A percentile compares a stretch with the other conserved stretches of the same genome.
Evolutionary conservation across 2,113 vertebrate species (phyloP).

Genomic region (Galbula dea): DNA sequence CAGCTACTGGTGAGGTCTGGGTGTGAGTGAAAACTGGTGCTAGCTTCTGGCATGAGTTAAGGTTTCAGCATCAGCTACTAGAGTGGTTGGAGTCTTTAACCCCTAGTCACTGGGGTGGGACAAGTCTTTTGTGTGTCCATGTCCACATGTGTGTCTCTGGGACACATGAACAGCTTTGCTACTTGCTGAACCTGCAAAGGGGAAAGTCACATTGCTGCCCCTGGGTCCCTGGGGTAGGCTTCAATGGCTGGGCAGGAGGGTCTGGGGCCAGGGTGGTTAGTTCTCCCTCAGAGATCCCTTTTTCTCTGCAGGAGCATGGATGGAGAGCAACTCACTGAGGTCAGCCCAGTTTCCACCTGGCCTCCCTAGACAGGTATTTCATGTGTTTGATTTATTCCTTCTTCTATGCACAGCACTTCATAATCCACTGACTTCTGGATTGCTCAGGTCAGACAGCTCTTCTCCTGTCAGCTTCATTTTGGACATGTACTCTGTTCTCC

Average conservation of each 20-base stretch:
- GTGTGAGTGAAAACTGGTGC: not conserved
- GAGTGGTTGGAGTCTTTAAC: not conserved
- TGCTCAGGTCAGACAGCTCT: not conserved
- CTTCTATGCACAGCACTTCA: not conserved
- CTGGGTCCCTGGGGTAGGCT: not conserved
- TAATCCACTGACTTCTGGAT: not conserved
- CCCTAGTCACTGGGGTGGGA: not conserved
- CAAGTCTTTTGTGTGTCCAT: not conserved
- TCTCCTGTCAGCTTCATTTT: not conserved
- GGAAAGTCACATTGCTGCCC: not conserved
- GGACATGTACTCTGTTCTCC: not conserved
- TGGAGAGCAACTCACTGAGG: not conserved
- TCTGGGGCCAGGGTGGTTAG: no score
- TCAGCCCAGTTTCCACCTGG: not conserved
- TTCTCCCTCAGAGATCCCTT: not conserved
- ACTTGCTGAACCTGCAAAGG: not conserved
- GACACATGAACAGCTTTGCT: not conserved
- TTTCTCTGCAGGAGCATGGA: not conserved
- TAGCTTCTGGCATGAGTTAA: not conserved
- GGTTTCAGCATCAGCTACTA: not conserved
- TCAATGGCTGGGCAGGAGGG: not conserved
- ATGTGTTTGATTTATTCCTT: not conserved
- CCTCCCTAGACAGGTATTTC: not conserved
- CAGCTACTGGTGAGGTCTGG: accelerated
- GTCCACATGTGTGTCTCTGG: not conserved